These are phyloP conservation scores for Onychorhynchus coronatus DNA, from an alignment of 2,113 vertebrate genomes.

Conservation along the genomic window DNA sequence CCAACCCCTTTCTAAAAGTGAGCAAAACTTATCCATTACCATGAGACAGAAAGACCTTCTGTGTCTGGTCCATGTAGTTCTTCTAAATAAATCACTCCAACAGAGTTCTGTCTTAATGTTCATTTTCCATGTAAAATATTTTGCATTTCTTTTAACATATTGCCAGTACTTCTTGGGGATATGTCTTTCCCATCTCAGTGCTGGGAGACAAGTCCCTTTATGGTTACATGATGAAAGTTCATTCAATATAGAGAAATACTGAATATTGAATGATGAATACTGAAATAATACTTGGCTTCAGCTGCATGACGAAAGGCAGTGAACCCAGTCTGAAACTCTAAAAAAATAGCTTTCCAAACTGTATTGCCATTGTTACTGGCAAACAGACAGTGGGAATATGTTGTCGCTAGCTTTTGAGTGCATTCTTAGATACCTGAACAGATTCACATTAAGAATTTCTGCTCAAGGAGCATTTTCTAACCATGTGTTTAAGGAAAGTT, in stretches of 20 bases:
- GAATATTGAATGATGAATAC: slow-evolving; percentile 38
- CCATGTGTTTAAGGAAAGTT: background rate
- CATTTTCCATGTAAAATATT: slow-evolving; percentile 24
- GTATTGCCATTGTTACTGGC: background rate
- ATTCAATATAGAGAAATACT: slow-evolving; percentile 34
- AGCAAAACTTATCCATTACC: background rate
- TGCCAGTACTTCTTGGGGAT: background rate
- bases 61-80: background rate
- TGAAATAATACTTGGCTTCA: slow-evolving; percentile 31
- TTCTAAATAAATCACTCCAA: slow-evolving; percentile 30
- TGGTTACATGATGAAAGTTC: slow-evolving; percentile 39
- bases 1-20: background rate
- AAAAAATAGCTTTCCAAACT: slow-evolving; percentile 15
- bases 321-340: slow-evolving; percentile 13
- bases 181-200: background rate
- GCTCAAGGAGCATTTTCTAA: background rate
- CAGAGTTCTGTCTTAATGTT: background rate
- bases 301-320: background rate
- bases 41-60: background rate
- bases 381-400: background rate
- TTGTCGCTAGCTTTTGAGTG: background rate
- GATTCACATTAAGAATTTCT: background rate
- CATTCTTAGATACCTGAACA: background rate
- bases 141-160: slow-evolving; percentile 26
- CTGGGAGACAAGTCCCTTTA: slow-evolving; percentile 30